These are phyloP conservation scores for Thereuonema tuberculata DNA, from an alignment of 1,140 invertebrate genomes.

Conservation along the genomic window DNA sequence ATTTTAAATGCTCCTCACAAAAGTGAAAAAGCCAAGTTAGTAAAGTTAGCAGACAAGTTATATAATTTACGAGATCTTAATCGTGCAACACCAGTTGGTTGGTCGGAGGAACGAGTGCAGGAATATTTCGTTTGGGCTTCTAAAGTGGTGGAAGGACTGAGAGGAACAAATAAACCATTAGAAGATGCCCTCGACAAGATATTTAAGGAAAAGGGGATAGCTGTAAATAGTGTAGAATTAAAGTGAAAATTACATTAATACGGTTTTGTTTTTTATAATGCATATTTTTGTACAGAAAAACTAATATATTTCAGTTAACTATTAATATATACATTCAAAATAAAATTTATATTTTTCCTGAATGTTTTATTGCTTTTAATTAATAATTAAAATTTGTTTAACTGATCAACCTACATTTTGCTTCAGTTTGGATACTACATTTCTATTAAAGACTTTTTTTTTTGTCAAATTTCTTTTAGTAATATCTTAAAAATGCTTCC, in stretches of 20 bases:
- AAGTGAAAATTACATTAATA: neutral
- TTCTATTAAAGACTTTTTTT: too few relatives aligned
- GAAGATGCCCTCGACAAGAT: slow-evolving; percentile 48
- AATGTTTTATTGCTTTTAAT: too few relatives aligned
- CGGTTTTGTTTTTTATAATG: neutral
- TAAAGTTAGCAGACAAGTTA: slow-evolving; percentile 73
- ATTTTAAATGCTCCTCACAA: slow-evolving; percentile 45
- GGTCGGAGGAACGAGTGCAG: slow-evolving; percentile 42
- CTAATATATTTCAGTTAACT: neutral
- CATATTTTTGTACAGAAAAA: neutral
- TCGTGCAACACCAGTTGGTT: slow-evolving; percentile 44
- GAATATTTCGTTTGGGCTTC: slow-evolving; percentile 60
- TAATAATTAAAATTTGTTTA: too few relatives aligned
- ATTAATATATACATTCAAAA: too few relatives aligned
- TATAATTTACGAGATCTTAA: slow-evolving; percentile 68
- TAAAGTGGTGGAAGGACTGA: slow-evolving; percentile 49
- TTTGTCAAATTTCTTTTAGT: too few relatives aligned
- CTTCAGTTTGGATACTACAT: too few relatives aligned
- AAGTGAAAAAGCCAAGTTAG: slow-evolving; percentile 53
- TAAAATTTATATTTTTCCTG: too few relatives aligned
- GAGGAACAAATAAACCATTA: slow-evolving; percentile 47
- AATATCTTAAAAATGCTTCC: too few relatives aligned
- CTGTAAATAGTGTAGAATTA: neutral
- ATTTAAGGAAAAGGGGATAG: slow-evolving; percentile 25
- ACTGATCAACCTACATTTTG: too few relatives aligned